Base-by-base conservation (phyloP, 1,140 invertebrate genomes). In the Drosophila hydei region DNA sequence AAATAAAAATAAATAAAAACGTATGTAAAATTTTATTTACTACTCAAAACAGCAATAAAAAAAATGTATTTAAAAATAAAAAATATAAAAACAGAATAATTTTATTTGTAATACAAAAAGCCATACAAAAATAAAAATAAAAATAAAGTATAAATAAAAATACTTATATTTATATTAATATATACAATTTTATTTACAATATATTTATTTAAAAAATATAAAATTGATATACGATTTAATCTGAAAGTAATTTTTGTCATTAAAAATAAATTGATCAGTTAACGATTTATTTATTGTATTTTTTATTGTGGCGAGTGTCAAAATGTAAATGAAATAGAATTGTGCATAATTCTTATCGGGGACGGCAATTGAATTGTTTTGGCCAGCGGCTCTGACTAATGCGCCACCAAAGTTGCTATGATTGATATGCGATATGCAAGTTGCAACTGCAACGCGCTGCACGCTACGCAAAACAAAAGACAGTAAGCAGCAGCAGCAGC, bases 301-400 rank as follows among this genome's bases (percentile, higher is more conserved):
- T 16, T 7, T 25, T 18, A 33, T 52, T 38, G 3, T 36, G 30
- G 62, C 78, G 75, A 79, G 83, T 88, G 83, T 83, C 83, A 88
- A 83, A 77, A 75, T 75, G 72, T 71, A 88, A 88, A 88, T 88
- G 81, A 79, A 88, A 79, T 88, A 77, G 75, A 88, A 88, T 88
- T 88, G 88, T 88, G 75, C 75, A 87, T 65, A 76, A 78, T 70
- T 71, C 71, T 88, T 87, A 88, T 85, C 83, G 18, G 42, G 50
- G 43, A 48, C 23, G 56, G 59, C 50, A 81, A 87, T 87, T 88
- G 83, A 88, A 88, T 88, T 87, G 83, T 87, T 88, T 70, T 76
- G 81, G 55, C 81, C 72, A 56, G 51, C 33, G 83, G 83, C 75
- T 62, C 75, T 87, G 83, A 88, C 77, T 87, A 87, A 87, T 88